phyloP scores from a whole-genome alignment of 2,797 vertebrate species.

The Enteromius argenteus region DNA sequence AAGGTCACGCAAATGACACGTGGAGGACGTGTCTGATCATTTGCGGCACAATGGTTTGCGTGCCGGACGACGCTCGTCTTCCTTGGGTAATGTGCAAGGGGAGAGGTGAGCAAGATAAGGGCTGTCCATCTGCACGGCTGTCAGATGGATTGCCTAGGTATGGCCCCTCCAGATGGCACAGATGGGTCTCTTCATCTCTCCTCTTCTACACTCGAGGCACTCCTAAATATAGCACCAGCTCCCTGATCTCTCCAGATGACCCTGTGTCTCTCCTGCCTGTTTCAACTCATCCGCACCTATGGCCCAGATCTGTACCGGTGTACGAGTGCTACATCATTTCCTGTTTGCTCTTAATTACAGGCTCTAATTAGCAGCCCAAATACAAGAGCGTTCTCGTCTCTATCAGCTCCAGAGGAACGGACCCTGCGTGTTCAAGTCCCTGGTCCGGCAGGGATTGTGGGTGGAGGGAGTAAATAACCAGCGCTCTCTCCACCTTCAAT shows the following conservation, averaged over 20 bases:
- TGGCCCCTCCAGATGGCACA: constrained; percentile 49
- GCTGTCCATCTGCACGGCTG: constrained; percentile 42
- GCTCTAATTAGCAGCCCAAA: constrained; percentile 51
- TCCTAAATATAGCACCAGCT: constrained; percentile 47
- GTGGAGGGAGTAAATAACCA: no score
- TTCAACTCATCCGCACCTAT: constrained; percentile 43
- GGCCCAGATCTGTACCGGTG: constrained; percentile 48
- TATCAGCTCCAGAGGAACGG: constrained; percentile 32
- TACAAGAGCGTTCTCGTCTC: background rate
- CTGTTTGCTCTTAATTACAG: constrained; percentile 54
- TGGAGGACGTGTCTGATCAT: constrained; percentile 54
- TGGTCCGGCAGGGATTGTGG: no score
- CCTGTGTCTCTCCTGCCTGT: constrained; percentile 16
- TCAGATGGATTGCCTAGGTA: constrained; percentile 43
- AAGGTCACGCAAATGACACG: constrained; percentile 51
- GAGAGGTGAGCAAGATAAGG: constrained; percentile 52
- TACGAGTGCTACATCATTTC: constrained; percentile 51
- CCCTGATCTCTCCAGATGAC: constrained; percentile 39
- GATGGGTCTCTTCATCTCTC: constrained; percentile 43
- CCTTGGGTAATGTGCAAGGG: constrained; percentile 5
- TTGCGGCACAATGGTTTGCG: constrained; percentile 40
- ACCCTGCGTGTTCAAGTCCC: background rate
- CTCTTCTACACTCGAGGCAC: constrained; percentile 28
- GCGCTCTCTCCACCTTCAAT: no score
- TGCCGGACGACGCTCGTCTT: constrained; percentile 15